phyloP scores from a whole-genome alignment of 2,797 vertebrate genomes.

The Carcharodon carcharias region DNA sequence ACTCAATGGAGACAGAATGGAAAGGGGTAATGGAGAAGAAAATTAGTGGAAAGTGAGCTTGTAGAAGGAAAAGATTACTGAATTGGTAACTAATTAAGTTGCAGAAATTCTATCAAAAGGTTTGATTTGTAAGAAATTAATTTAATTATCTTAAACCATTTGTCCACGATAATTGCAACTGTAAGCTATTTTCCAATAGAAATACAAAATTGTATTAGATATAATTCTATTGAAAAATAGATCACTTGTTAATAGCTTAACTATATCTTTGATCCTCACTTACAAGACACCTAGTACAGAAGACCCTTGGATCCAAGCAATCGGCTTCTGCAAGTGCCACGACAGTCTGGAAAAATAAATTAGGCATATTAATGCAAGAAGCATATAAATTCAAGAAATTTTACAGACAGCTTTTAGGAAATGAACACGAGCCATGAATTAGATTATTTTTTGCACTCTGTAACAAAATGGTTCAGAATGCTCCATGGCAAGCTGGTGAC shows the following conservation, averaged over 20 bases:
- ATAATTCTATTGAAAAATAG: background rate
- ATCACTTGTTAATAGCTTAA: background rate
- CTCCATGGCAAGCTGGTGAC: too few species aligned
- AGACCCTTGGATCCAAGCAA: conserved; percentile 79
- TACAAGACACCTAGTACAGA: conserved; percentile 92
- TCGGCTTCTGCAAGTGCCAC: conserved; percentile 82
- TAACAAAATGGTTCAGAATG: background rate
- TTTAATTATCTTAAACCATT: background rate
- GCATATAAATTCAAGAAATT: background rate
- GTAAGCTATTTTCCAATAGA: background rate
- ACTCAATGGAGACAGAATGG: background rate
- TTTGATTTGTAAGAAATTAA: background rate
- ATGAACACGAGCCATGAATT: background rate
- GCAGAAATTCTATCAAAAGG: background rate
- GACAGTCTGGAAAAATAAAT: conserved; percentile 69
- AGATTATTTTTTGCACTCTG: background rate
- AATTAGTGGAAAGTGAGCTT: background rate
- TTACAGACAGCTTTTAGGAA: background rate
- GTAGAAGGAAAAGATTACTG: background rate
- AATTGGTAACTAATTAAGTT: background rate
- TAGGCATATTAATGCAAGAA: background rate
- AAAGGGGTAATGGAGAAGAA: background rate
- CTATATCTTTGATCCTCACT: conserved; percentile 45
- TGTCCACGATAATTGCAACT: background rate
- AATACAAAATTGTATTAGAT: background rate